Percentiles rank a stretch among this genome's conserved stretches.
Evolutionary conservation across 2,113 vertebrate genomes (phyloP).

Genomic region (Bettongia penicillata): DNA sequence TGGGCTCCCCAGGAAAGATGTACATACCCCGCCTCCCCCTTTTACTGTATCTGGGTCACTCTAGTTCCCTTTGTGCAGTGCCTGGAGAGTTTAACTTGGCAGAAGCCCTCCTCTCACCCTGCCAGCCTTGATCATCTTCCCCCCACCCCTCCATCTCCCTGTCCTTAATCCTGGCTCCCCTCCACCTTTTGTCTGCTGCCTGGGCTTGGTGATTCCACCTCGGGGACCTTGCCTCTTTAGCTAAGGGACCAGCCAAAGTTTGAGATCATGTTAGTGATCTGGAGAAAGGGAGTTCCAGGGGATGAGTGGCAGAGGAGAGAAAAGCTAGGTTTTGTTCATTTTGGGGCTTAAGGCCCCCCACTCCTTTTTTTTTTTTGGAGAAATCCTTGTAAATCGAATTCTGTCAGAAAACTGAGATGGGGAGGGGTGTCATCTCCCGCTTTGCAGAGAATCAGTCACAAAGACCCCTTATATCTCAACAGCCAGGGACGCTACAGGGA

Average conservation of each 20-base stretch:
- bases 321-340: neutral
- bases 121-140: no score
- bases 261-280: neutral
- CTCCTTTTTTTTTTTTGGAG: neutral
- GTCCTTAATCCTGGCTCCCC: neutral
- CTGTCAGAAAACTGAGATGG: neutral
- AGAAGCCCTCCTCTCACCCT: neutral
- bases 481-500: neutral
- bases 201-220: neutral
- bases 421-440: neutral
- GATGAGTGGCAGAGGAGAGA: neutral
- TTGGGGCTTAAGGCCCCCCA: neutral
- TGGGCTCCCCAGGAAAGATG: neutral
- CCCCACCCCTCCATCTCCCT: no score
- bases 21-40: neutral
- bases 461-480: neutral
- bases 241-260: neutral
- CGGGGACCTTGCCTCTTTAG: neutral
- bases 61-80: conserved; percentile 53
- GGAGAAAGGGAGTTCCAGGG: neutral
- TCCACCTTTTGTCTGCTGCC: neutral
- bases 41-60: conserved; percentile 12
- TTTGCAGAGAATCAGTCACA: neutral
- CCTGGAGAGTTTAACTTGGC: neutral
- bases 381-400: neutral